Evolutionary conservation across 2,113 vertebrate genomes (phyloP).

Genomic region (Psilopogon haemacephalus): DNA sequence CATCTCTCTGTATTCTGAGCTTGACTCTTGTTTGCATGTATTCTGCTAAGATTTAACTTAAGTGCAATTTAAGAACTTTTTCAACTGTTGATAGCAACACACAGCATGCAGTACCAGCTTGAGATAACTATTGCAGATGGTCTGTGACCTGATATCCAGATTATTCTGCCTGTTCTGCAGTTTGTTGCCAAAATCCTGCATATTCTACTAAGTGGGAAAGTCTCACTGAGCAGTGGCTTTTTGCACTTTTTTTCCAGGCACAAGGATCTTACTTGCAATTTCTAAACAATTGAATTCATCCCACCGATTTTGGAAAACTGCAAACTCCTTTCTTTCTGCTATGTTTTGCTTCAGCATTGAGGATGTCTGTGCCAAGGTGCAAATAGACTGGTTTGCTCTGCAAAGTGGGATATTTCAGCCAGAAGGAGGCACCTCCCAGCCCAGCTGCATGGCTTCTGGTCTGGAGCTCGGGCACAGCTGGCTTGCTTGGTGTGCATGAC

Average conservation of each 20-base stretch:
- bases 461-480: fast-evolving
- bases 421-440: background rate
- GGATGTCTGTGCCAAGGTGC: fast-evolving
- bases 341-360: background rate
- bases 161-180: background rate
- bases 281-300: background rate
- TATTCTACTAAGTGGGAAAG: background rate
- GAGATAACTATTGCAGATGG: background rate
- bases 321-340: background rate
- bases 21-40: background rate
- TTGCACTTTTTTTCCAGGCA: background rate
- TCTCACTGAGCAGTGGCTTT: background rate
- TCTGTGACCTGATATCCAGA: background rate
- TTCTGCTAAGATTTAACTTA: background rate
- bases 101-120: background rate
- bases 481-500: fast-evolving
- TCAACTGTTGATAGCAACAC: background rate
- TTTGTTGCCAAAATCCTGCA: background rate
- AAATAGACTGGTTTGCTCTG: background rate
- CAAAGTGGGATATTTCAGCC: background rate
- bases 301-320: fast-evolving
- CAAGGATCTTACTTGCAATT: background rate
- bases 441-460: background rate
- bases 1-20: background rate
- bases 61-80: background rate